Base-by-base conservation (phyloP, 2,113 vertebrate species). In the Oreochromis niloticus region DNA sequence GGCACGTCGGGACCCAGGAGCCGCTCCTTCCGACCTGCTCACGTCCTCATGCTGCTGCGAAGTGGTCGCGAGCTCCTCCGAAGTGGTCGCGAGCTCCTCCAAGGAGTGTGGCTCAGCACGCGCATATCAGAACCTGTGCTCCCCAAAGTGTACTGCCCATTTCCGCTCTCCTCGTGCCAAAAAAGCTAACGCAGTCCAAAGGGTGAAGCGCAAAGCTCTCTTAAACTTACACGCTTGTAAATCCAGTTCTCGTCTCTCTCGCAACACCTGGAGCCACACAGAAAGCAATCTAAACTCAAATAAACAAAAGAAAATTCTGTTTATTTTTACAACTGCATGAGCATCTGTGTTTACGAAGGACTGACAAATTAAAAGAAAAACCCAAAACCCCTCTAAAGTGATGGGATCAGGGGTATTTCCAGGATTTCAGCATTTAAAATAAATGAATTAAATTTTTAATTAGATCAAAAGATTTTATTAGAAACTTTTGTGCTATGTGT, bases 111-210 rank as follows among this genome's bases (percentile, higher is more conserved):
- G 41, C 1, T 43, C 32, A 27, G 86, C 81, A 24, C 81, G 81
- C 71, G 86, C 56, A 13, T 13, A 54, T 2, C 2, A 39, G 52
- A 82, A 52, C 30, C 54, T 55, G 14, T 3, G 22, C 78, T 22
- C 1, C 8, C n/a, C 79, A 10, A 34, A 36, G n/a, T 9, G 87
- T 4, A 11, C 87, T 50, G 82, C 82, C 87, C 82, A 80, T 68
- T 88, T 84, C 82, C 82, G 82, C 48, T 83, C n/a, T 41, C 50
- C 52, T 10, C 34, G 36, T 56, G 63, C 59, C 81, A 36, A 68
- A 54, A 63, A 13, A 1, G 19, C 7, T 43, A 30, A 59, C 22
- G 19, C 43, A 27, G 7, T 16, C 13, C 32, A 24, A 36, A 80
- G 30, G 3, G 39, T 22, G 48, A 80, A 36, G 30, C 43, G 11